These are phyloP conservation scores for Uromys caudimaculatus DNA, from an alignment of 2,797 vertebrate genomes.

Conservation along the genomic window DNA sequence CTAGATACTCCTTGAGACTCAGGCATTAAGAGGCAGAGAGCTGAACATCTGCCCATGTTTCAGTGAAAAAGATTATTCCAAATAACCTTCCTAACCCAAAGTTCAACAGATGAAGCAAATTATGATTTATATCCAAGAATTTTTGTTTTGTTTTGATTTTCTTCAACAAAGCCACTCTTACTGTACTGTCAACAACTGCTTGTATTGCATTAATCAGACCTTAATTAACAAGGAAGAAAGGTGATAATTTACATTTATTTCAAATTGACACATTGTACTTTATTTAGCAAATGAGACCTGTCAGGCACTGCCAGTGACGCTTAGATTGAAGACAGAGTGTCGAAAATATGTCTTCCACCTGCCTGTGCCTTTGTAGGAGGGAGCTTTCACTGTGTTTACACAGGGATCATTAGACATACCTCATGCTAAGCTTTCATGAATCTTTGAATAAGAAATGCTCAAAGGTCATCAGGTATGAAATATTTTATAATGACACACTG, in stretches of 20 bases:
- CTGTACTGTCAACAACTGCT: constrained; percentile 70
- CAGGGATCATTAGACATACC: constrained; percentile 82
- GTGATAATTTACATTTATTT: constrained; percentile 91
- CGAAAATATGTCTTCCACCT: constrained; percentile 87
- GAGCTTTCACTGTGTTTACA: constrained; percentile 87
- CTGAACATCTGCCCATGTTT: constrained; percentile 73
- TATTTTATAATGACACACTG: constrained; percentile 87
- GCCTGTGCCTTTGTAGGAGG: constrained; percentile 84
- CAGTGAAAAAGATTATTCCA: constrained; percentile 62
- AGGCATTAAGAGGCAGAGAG: constrained; percentile 65
- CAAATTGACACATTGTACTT: constrained; percentile 87
- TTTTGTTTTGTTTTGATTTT: constrained; percentile 75
- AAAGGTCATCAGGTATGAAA: constrained; percentile 86
- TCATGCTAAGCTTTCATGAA: constrained; percentile 78
- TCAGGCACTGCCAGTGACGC: constrained; percentile 84
- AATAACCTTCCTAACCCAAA: constrained; percentile 79
- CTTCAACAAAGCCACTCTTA: constrained; percentile 76
- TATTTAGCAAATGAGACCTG: constrained; percentile 87
- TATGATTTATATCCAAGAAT: constrained; percentile 67
- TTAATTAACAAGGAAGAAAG: constrained; percentile 86
- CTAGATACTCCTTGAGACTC: neutral
- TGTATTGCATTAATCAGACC: constrained; percentile 85
- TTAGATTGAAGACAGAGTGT: constrained; percentile 86
- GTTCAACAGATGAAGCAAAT: constrained; percentile 68
- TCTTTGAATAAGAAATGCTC: constrained; percentile 87